Conservation (phyloP, 1,140 invertebrate species). For the Pogonognathellus flavescens region DNA sequence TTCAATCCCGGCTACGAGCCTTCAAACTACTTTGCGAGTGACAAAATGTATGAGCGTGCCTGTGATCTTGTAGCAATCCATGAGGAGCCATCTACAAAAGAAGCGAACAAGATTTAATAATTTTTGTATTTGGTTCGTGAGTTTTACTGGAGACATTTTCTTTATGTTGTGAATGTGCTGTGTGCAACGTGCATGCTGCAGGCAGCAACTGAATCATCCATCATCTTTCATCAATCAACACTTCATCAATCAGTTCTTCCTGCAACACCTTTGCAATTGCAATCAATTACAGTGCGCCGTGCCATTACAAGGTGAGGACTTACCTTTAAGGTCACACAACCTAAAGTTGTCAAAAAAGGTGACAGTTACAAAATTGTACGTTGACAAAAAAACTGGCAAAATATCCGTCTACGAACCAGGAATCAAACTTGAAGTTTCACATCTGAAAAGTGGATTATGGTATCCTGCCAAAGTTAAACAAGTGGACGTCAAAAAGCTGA, state of each 20-base stretch:
- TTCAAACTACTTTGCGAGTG: no score
- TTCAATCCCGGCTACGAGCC: no score
- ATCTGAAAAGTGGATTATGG: constrained; percentile 69
- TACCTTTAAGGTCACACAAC: neutral
- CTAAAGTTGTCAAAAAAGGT: constrained; percentile 64
- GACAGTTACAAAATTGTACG: constrained; percentile 65
- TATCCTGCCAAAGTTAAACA: constrained; percentile 86
- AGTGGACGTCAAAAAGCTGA: constrained; percentile 87
- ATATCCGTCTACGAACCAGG: constrained; percentile 62
- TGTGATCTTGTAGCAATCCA: no score
- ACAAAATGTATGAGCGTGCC: no score
- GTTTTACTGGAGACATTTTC: no score
- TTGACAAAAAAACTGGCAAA: constrained; percentile 65
- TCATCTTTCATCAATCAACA: no score
- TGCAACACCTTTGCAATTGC: neutral
- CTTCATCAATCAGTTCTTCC: neutral
- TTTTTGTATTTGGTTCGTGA: no score
- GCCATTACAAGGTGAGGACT: neutral
- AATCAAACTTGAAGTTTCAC: constrained; percentile 65
- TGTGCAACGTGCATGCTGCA: no score
- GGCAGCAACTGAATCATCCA: no score
- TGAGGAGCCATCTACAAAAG: no score
- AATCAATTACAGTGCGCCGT: neutral
- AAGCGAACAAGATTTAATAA: no score
- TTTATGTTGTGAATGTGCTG: no score